Evolutionary conservation across 2,797 vertebrate species (phyloP).

Genomic region (Sebastolobus alascanus): DNA sequence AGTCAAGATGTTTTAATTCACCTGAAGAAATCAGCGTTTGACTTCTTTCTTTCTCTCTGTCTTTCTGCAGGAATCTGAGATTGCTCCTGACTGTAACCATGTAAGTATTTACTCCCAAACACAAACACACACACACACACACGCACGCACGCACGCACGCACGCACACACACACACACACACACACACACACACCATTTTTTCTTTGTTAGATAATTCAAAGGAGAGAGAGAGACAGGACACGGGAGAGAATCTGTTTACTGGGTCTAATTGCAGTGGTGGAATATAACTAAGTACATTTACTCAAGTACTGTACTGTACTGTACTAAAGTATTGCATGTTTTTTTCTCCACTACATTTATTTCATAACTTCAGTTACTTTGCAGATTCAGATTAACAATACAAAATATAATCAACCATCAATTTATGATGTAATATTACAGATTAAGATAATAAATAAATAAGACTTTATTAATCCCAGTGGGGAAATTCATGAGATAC

Average conservation of each 20-base stretch:
- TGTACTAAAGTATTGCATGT: too few relatives aligned
- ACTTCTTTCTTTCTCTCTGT: constrained; percentile 26
- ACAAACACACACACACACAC: not conserved
- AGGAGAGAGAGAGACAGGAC: not conserved
- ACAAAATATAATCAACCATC: too few relatives aligned
- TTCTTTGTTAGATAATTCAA: not conserved
- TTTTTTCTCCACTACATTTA: too few relatives aligned
- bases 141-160: not conserved
- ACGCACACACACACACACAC: not conserved
- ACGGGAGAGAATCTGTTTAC: not conserved
- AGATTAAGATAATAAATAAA: too few relatives aligned
- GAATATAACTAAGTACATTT: not conserved
- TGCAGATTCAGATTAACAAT: too few relatives aligned
- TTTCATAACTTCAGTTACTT: too few relatives aligned
- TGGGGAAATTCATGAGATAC: too few relatives aligned
- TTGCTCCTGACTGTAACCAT: constrained; percentile 93
- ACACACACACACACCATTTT: too few relatives aligned
- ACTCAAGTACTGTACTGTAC: not conserved
- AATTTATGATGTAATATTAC: too few relatives aligned
- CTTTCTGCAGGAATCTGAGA: constrained; percentile 90
- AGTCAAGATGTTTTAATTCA: too few relatives aligned
- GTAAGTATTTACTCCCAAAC: constrained; percentile 84
- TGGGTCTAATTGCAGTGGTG: not conserved
- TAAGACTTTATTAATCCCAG: too few relatives aligned
- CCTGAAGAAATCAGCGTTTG: not conserved